Evolutionary conservation across 2,888 invertebrate genomes (phyloP).

Genomic region (Adelognathus sp.): DNA sequence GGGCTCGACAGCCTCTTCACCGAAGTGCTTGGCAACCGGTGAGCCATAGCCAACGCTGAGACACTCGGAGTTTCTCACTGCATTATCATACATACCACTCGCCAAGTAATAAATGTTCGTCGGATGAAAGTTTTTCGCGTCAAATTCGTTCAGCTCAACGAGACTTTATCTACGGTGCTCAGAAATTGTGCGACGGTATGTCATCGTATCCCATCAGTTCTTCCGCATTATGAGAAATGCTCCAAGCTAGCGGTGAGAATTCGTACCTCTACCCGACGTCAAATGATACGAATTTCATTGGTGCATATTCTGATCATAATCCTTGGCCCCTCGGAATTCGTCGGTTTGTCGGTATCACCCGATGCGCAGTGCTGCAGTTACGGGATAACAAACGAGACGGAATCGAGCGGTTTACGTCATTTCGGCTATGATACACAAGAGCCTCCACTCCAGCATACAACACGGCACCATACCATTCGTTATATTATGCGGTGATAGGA

Average conservation of each 20-base stretch:
- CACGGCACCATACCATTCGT: slow-evolving; percentile 42
- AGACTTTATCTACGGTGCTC: not conserved
- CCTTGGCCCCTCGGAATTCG: not conserved
- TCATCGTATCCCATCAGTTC: not conserved
- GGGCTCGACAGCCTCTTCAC: slow-evolving; percentile 10
- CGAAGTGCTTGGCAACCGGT: slow-evolving; percentile 2
- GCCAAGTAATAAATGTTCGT: slow-evolving; percentile 1
- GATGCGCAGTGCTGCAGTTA: not conserved
- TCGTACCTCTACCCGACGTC: not conserved
- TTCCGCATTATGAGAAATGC: not conserved
- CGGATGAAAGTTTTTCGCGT: not conserved
- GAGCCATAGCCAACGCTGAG: not conserved
- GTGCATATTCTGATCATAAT: slow-evolving; percentile 6
- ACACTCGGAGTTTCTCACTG: not conserved
- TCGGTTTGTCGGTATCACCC: slow-evolving; percentile 10
- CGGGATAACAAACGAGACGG: slow-evolving; percentile 2
- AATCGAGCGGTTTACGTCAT: slow-evolving; percentile 12
- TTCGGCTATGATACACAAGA: slow-evolving; percentile 32
- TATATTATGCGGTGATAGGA: slow-evolving; percentile 45
- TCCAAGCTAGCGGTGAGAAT: not conserved
- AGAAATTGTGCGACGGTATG: not conserved
- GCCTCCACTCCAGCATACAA: not conserved
- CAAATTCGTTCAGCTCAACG: not conserved
- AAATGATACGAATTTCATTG: not conserved
- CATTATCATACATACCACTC: not conserved